Conservation (phyloP, 2,888 invertebrate genomes). For the Drosophila cognata region DNA sequence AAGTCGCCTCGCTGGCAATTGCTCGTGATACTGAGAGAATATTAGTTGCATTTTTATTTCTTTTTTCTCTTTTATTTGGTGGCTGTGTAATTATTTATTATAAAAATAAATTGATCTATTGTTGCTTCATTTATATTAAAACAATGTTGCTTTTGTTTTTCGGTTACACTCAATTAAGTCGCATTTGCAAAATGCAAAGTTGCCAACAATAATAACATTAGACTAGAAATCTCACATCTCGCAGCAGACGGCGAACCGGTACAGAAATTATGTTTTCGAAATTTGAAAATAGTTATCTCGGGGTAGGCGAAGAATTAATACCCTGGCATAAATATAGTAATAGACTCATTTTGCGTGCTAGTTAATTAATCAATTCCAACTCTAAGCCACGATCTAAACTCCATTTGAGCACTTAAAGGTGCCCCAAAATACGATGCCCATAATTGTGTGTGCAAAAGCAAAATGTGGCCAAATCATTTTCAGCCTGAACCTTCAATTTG, state of each 20-base stretch:
- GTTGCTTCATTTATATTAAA: slow-evolving; percentile 74
- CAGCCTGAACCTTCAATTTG: slow-evolving; percentile 52
- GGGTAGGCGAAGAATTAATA: not conserved
- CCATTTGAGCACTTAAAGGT: not conserved
- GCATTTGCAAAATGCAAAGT: slow-evolving; percentile 80
- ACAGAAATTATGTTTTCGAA: slow-evolving; percentile 46
- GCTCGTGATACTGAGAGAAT: slow-evolving; percentile 73
- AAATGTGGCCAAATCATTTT: slow-evolving; percentile 49
- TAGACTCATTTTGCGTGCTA: not conserved
- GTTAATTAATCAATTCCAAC: slow-evolving; percentile 6
- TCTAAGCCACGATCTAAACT: not conserved
- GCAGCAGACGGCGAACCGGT: slow-evolving; percentile 28
- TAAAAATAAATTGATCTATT: slow-evolving; percentile 82
- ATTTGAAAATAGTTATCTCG: slow-evolving; percentile 25
- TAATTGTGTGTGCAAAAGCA: slow-evolving; percentile 1
- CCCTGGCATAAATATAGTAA: not conserved
- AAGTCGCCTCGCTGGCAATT: slow-evolving; percentile 24
- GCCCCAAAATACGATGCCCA: not conserved
- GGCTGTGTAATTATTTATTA: slow-evolving; percentile 76
- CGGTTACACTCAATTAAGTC: slow-evolving; percentile 82
- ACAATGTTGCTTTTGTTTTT: slow-evolving; percentile 70
- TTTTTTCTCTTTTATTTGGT: slow-evolving; percentile 41
- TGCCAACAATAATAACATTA: slow-evolving; percentile 31
- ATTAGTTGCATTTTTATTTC: slow-evolving; percentile 34
- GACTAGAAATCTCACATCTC: slow-evolving; percentile 54